These are phyloP conservation scores for Chironomus tentans DNA, from an alignment of 2,888 invertebrate species.

Conservation along the genomic window DNA sequence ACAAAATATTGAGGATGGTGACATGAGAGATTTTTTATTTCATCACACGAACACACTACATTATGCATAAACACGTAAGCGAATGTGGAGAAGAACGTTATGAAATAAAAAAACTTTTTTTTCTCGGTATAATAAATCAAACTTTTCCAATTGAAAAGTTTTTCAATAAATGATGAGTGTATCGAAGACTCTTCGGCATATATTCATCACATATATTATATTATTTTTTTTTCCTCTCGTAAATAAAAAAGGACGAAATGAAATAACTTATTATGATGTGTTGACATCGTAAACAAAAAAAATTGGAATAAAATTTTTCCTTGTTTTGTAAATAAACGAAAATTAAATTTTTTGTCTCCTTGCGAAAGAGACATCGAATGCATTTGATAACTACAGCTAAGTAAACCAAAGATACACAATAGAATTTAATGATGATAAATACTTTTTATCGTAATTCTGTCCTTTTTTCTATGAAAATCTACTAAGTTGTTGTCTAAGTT, in stretches of 20 bases:
- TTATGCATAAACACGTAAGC: neutral
- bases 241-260: too few relatives aligned
- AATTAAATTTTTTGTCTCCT: neutral
- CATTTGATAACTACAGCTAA: too few relatives aligned
- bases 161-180: conserved; percentile 2
- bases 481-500: neutral
- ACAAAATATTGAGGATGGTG: too few relatives aligned
- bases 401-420: too few relatives aligned
- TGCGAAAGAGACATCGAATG: neutral
- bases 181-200: neutral
- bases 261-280: neutral
- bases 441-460: neutral
- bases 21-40: too few relatives aligned
- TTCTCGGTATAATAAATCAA: neutral
- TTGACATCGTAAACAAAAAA: neutral
- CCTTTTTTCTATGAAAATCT: neutral
- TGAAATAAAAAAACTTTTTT: neutral
- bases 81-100: neutral
- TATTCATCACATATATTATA: neutral
- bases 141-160: conserved; percentile 5
- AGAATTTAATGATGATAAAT: too few relatives aligned
- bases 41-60: neutral
- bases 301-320: too few relatives aligned
- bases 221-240: neutral
- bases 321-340: neutral